A percentile compares a stretch with the other conserved stretches of the same genome.
phyloP scores from a whole-genome alignment of 2,797 vertebrate species.

The Onychomys arenicola region DNA sequence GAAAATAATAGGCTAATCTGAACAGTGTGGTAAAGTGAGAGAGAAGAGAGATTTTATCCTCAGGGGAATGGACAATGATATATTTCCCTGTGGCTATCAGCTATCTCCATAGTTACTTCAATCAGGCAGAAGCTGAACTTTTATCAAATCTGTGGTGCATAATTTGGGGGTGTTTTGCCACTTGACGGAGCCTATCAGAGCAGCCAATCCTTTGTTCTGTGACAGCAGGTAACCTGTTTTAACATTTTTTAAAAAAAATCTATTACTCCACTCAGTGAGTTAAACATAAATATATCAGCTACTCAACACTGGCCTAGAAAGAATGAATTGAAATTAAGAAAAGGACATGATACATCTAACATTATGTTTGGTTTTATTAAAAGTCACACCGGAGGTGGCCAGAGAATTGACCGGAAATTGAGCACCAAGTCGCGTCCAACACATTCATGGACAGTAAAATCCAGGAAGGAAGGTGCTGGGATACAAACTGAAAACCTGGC shows the following conservation, averaged over 20 bases:
- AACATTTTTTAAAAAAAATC: neutral
- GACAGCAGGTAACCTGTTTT: neutral
- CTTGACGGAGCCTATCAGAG: neutral
- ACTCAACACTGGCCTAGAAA: neutral
- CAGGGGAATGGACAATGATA: neutral
- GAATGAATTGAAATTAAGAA: slow-evolving; percentile 34
- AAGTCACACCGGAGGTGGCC: neutral
- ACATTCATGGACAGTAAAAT: neutral
- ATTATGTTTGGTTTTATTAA: slow-evolving; percentile 4
- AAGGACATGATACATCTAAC: neutral
- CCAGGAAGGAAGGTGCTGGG: neutral
- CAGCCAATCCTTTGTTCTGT: neutral
- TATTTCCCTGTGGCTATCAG: slow-evolving; percentile 1
- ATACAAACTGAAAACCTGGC: neutral
- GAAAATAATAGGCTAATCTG: slow-evolving; percentile 75
- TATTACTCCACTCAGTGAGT: neutral
- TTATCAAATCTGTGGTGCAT: neutral
- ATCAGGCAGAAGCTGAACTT: neutral
- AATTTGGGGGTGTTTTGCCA: neutral
- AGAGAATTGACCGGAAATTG: slow-evolving; percentile 11
- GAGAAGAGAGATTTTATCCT: slow-evolving; percentile 53
- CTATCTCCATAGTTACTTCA: neutral
- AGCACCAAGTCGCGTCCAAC: neutral
- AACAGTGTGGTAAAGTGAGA: slow-evolving; percentile 54
- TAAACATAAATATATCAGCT: neutral